phyloP scores from a whole-genome alignment of 2,797 vertebrate genomes.

The Myripristis jacobus region DNA sequence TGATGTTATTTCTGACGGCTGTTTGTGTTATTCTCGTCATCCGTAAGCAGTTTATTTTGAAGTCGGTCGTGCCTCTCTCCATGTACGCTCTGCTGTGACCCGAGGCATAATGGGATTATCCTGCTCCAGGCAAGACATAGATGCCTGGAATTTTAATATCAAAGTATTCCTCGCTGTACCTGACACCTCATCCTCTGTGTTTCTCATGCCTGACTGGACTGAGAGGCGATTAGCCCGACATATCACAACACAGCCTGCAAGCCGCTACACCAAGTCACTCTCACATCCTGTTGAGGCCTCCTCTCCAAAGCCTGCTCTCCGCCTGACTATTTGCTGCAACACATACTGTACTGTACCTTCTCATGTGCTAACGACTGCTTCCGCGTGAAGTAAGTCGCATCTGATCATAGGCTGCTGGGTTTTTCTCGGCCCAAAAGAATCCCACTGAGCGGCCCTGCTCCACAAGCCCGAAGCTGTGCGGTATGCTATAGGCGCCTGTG shows the following conservation, averaged over 20 bases:
- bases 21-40: constrained; percentile 72
- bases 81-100: constrained; percentile 68
- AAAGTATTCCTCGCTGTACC: constrained; percentile 73
- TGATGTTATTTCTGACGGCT: constrained; percentile 73
- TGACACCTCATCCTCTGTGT: constrained; percentile 66
- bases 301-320: not conserved
- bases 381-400: constrained; percentile 27
- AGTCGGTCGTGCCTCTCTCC: constrained; percentile 64
- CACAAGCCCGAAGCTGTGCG: constrained; percentile 35
- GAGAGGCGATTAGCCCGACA: constrained; percentile 63
- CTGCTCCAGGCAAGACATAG: constrained; percentile 71
- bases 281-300: constrained; percentile 45
- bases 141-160: constrained; percentile 77
- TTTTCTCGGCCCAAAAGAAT: constrained; percentile 27
- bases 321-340: constrained; percentile 29
- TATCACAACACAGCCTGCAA: constrained; percentile 59
- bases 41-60: constrained; percentile 78
- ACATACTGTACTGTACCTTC: constrained; percentile 42
- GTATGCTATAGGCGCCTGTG: constrained; percentile 32
- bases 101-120: constrained; percentile 79
- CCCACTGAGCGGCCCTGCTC: constrained; percentile 16
- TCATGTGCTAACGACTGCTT: constrained; percentile 22
- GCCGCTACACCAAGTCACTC: constrained; percentile 62
- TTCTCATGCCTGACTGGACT: constrained; percentile 73
- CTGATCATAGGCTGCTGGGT: constrained; percentile 24